Percentiles rank a stretch among this genome's conserved stretches.
phyloP scores from a whole-genome alignment of 1,140 invertebrate genomes.

The Daktulosphaira vitifoliae region DNA sequence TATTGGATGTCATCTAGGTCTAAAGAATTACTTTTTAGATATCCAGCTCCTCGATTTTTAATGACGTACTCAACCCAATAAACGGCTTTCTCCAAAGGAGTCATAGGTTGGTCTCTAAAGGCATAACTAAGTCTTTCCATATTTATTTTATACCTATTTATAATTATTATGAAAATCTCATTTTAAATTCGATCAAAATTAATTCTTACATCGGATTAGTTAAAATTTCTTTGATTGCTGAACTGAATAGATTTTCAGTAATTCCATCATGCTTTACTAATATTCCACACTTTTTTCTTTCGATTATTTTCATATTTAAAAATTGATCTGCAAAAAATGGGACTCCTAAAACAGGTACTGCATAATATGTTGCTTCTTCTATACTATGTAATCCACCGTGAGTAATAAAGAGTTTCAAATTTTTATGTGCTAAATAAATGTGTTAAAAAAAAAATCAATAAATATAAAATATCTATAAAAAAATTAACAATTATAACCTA shows the following conservation, averaged over 20 bases:
- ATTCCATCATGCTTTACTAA: neutral
- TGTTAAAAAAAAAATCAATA: neutral
- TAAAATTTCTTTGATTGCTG: slow-evolving; percentile 9
- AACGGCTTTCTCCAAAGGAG: slow-evolving; percentile 44
- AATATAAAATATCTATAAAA: no score
- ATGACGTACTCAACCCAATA: slow-evolving; percentile 53
- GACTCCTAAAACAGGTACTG: slow-evolving; percentile 49
- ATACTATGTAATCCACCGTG: slow-evolving; percentile 54
- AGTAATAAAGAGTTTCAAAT: slow-evolving; percentile 50
- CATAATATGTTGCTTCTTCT: slow-evolving; percentile 50
- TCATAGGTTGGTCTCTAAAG: slow-evolving; percentile 44
- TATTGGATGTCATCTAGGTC: slow-evolving; percentile 38
- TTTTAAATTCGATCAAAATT: neutral
- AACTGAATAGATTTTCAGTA: slow-evolving; percentile 13
- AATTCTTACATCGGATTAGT: slow-evolving; percentile 5
- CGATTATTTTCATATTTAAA: slow-evolving; percentile 41
- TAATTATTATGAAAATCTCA: neutral
- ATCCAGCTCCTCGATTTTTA: slow-evolving; percentile 45
- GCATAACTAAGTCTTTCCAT: slow-evolving; percentile 38
- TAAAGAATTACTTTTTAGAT: slow-evolving; percentile 37
- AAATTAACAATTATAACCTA: no score
- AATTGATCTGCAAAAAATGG: slow-evolving; percentile 43
- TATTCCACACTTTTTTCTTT: slow-evolving; percentile 40
- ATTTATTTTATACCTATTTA: slow-evolving; percentile 42
- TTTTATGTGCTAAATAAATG: slow-evolving; percentile 46